Evolutionary conservation across 2,113 vertebrate genomes (phyloP), one percentile per base, ranked within the genome.

Genomic region (Eubucco bourcierii): DNA sequence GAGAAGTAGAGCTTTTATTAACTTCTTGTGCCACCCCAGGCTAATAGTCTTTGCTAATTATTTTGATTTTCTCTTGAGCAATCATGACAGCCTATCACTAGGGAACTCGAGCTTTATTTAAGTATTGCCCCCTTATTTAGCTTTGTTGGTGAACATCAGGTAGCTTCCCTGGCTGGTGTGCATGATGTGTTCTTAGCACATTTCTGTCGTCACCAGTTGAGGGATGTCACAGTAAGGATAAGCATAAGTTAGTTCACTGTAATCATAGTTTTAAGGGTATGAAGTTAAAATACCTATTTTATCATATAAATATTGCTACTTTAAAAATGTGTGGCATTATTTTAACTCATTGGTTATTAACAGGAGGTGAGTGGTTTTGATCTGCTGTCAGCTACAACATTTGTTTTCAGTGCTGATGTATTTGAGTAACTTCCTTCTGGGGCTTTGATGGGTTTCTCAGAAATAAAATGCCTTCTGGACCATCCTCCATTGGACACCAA

Each of bases 331-430:
- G 3, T 73, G 23, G 24, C 67, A 17, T 89, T 90, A 53, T 83
- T 50, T 91, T 73, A 80, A 59, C 18, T 28, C 17, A 15, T 65
- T 87, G 81, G 16, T 88, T 96, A 29, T 91, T 94, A 89, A 83
- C 12, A 64, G 64, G 61, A 20, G 17, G 46, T 83, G 93, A 88
- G 25, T 65, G 28, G 37, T 37, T 78, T 92, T 90, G 75, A 56
- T 90, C 90, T 34, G 17, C n/a, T 84, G 75, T 79, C 86, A 24
- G 18, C 34, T 74, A 9, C 75, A 89, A 29, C 28, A 41, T 82
- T 91, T 87, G 16, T 93, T 90, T 93, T n/a, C 37, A 37, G 6
- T 66, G 53, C 80, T 9, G 11, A 24, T 84, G 37, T 75, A 74
- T 34, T 88, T 77, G 15, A 63, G 41, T 23, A 81, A 47, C 31